A percentile compares a stretch with the other conserved stretches of the same genome.
These are phyloP conservation scores for Zygaena filipendulae DNA, from an alignment of 2,888 invertebrate genomes.

Conservation along the genomic window DNA sequence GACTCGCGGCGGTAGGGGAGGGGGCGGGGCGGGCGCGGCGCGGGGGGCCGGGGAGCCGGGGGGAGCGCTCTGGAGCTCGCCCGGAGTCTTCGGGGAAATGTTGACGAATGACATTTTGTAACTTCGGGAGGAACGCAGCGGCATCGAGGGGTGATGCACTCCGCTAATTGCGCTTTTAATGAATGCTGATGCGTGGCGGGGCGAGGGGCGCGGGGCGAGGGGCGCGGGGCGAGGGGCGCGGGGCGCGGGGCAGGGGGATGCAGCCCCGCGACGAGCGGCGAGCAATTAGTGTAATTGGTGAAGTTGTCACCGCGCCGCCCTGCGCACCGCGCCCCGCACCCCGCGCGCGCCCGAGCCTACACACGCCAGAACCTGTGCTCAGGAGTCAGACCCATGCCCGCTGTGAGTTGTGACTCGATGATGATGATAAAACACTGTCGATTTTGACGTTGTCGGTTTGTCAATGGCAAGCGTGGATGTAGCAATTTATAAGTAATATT, in stretches of 20 bases:
- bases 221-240: too few relatives aligned
- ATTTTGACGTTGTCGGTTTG: too few relatives aligned
- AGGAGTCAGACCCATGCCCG: too few relatives aligned
- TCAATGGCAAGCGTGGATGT: too few relatives aligned
- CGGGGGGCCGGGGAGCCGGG: conserved; percentile 5
- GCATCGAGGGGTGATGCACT: conserved; percentile 33
- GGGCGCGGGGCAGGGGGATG: conserved; percentile 10
- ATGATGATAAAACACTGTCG: too few relatives aligned
- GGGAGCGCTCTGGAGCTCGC: conserved; percentile 15
- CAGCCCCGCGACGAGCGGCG: conserved; percentile 25
- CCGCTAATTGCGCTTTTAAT: conserved; percentile 51
- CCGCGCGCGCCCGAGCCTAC: too few relatives aligned
- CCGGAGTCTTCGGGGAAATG: conserved; percentile 44
- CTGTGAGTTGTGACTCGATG: too few relatives aligned
- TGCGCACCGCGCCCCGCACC: conserved; percentile 6
- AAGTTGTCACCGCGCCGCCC: conserved; percentile 19
- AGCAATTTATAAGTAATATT: too few relatives aligned
- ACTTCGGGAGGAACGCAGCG: conserved; percentile 28
- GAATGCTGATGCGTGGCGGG: conserved; percentile 30
- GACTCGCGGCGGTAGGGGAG: conserved; percentile 6
- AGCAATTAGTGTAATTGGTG: conserved; percentile 33
- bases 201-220: conserved; percentile 10
- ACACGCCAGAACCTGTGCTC: too few relatives aligned
- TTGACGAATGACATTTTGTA: conserved; percentile 54
- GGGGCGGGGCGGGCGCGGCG: conserved; percentile 7